Base-by-base conservation (phyloP, 2,888 invertebrate genomes). In the Drosophila anomalata region DNA sequence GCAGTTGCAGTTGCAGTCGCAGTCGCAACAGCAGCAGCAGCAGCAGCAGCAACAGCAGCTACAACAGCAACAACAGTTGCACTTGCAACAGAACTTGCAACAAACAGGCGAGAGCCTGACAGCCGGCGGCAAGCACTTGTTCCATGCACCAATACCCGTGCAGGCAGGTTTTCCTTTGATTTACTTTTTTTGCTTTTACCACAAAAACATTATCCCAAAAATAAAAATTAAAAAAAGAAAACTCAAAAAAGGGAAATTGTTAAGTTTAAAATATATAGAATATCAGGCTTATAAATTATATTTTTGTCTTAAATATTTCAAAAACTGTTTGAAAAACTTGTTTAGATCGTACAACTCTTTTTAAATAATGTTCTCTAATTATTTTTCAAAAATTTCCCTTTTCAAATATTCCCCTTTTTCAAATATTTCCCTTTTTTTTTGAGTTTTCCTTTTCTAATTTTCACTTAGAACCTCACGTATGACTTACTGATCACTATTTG, bases 101-200 rank as follows among this genome's bases (percentile, higher is more conserved):
- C 62, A 33, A 33, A 12, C 63, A n/a, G 71, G 77, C 75, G 79
- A 78, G 17, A 17, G 17, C 17, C 17, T 17, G 17, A 17, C 17
- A 17, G 17, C 17, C 71, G 81, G 65, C 57, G 69, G 68, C 69
- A 83, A 85, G 60, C 73, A 79, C 54, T 79, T 75, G 73, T 74
- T 79, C 55, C 77, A 77, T 80, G 61, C 82, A 78, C 70, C 79
- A 75, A 75, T 70, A 78, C 63, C 79, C 76, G 78, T 73, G 70
- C 84, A 89, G 88, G 89, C 88, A 89, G 90, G 89, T 88, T 88
- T 73, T 60, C 62, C 61, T 51, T 62, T 74, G 26, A 47, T 58
- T 56, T 55, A 58, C 20, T 52, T 58, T 54, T 56, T 71, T 68
- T 76, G 29, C 60, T 73, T 71, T 73, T 26, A 29, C 17, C 46